A percentile compares a stretch with the other conserved stretches of the same genome.
These are phyloP conservation scores for Pediacus dermestoides DNA, from an alignment of 2,888 invertebrate genomes.

Conservation along the genomic window DNA sequence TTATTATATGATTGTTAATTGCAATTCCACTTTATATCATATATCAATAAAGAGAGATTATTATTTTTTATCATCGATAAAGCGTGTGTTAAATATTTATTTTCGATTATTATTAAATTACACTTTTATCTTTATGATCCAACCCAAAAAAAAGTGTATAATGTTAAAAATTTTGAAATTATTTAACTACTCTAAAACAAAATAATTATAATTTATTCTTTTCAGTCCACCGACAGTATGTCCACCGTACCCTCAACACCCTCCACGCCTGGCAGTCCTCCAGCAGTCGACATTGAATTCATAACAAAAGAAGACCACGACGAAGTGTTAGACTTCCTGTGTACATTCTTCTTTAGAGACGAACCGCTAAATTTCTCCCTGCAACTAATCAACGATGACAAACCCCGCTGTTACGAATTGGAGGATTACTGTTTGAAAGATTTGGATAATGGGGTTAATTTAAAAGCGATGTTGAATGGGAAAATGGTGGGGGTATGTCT, in stretches of 20 bases:
- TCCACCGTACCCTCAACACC: conserved; percentile 41
- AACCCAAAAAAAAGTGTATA: too few relatives aligned
- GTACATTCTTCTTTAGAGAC: conserved; percentile 67
- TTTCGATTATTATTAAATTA: too few relatives aligned
- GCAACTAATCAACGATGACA: conserved; percentile 58
- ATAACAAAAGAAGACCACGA: conserved; percentile 51
- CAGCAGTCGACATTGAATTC: conserved; percentile 49
- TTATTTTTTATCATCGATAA: too few relatives aligned
- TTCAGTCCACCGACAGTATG: conserved; percentile 35
- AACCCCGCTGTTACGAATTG: conserved; percentile 59
- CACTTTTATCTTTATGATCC: too few relatives aligned
- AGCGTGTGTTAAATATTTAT: too few relatives aligned
- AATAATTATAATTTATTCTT: conserved; percentile 10
- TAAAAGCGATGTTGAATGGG: conserved; percentile 59
- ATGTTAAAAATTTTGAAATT: conserved; percentile 7
- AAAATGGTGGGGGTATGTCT: conserved; percentile 52
- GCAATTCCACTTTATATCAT: too few relatives aligned
- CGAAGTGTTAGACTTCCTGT: conserved; percentile 54
- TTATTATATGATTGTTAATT: too few relatives aligned
- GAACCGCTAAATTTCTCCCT: conserved; percentile 66
- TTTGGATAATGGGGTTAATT: conserved; percentile 58
- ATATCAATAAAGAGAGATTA: too few relatives aligned
- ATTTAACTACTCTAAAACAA: too few relatives aligned
- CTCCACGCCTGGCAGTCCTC: conserved; percentile 31
- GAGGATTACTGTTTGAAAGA: conserved; percentile 60